Evolutionary conservation across 2,113 vertebrate species (phyloP), one percentile per base, ranked within the genome.

Genomic region (Carettochelys insculpta): DNA sequence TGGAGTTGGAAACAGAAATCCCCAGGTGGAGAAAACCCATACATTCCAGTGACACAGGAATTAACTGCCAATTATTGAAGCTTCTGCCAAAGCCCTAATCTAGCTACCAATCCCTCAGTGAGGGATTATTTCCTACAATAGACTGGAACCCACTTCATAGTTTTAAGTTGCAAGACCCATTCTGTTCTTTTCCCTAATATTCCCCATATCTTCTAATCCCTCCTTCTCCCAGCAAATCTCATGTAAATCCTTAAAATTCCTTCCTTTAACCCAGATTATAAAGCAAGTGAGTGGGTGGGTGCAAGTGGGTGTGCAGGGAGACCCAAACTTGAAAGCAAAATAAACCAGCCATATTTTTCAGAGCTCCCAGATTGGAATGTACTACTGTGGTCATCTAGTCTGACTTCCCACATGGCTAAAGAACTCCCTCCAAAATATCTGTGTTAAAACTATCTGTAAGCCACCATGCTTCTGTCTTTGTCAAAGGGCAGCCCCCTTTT

Each of bases 21-120:
- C 0, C 0, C 50, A 86, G 31, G 58, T 89, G 76, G 51, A 91
- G 87, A 25, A 96, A 91, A 83, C 65, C 43, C 1, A 0, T 75
- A 38, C 13, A 65, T 84, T 90, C 29, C 83, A 38, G 13, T 43
- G 31, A 78, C 6, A 1, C 61, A 25, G 56, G 51, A 16, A 16
- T 86, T 82, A 86, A 50, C 14, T 89, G 29, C 16, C 80, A 25
- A 54, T 80, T 31, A 80, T 34, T 87, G 43, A 77, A 83, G 65
- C 17, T 53, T 65, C 41, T 78, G 20, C 45, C 52, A 45, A 13
- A 81, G 52, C 58, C 81, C 34, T 82, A 87, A 85, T 27, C 17
- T 0, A 83, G 10, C n/a, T 20, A 19, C 38, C 50, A n/a, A 6
- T 51, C 20, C 27, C 48, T 27, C 20, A 0, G 2, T 11, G 3